Evolutionary conservation across 2,113 vertebrate genomes (phyloP).

Genomic region (Ahaetulla prasina): DNA sequence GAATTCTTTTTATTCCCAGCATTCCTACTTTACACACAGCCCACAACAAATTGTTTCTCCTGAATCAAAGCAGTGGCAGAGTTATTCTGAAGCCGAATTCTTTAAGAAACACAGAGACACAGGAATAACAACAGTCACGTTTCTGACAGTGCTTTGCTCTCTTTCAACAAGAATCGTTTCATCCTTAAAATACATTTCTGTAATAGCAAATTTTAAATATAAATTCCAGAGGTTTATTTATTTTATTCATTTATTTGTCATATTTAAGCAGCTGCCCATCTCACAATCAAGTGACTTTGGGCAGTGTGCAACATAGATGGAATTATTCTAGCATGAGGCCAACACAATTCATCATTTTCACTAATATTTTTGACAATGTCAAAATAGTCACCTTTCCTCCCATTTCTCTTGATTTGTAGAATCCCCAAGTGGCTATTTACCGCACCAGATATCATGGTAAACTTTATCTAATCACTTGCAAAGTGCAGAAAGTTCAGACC

Average conservation of each 20-base stretch:
- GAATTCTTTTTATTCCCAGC: rapidly evolving
- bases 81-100: not conserved
- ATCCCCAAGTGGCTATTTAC: not conserved
- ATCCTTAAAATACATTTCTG: not conserved
- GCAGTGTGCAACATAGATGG: not conserved
- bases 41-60: constrained; percentile 6
- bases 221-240: not conserved
- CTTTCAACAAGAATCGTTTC: not conserved
- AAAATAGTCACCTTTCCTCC: not conserved
- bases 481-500: not conserved
- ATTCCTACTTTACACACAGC: not conserved
- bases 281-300: not conserved
- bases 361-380: not conserved
- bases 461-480: not conserved
- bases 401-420: not conserved
- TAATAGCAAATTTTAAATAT: not conserved
- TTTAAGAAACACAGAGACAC: not conserved
- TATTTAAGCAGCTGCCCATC: not conserved
- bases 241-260: not conserved
- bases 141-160: not conserved
- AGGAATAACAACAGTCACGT: not conserved
- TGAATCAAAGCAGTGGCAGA: constrained; percentile 16
- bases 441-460: not conserved
- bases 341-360: not conserved
- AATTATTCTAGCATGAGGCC: not conserved